phyloP scores from a whole-genome alignment of 1,140 invertebrate genomes.

The Stenopsyche tienmushanensis region DNA sequence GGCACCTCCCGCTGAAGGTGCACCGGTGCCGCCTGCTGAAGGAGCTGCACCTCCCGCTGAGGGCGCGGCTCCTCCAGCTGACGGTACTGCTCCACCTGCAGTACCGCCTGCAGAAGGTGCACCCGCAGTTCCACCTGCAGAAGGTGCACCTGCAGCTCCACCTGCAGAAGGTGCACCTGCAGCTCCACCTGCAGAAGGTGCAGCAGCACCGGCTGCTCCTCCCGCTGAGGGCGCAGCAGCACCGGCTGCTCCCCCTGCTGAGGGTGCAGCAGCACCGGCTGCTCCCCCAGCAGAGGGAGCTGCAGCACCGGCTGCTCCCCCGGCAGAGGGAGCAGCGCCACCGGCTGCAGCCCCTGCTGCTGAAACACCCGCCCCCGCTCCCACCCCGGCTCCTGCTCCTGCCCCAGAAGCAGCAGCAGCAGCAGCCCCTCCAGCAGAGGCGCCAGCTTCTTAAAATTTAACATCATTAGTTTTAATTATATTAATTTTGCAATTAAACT shows the following conservation, averaged over 20 bases:
- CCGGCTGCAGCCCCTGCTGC: constrained; percentile 31
- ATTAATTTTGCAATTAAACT: constrained; percentile 30
- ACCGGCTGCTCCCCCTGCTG: constrained; percentile 14
- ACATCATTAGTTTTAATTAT: constrained; percentile 18
- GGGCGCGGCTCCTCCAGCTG: constrained; percentile 47
- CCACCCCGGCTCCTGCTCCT: constrained; percentile 27
- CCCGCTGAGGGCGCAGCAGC: constrained; percentile 41
- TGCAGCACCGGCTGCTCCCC: constrained; percentile 30
- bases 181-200: constrained; percentile 39
- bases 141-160: constrained; percentile 42
- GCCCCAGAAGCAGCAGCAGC: constrained; percentile 30
- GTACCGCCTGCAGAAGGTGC: constrained; percentile 43
- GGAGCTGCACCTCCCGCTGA: constrained; percentile 43
- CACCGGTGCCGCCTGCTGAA: constrained; percentile 44
- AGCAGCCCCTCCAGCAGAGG: constrained; percentile 43
- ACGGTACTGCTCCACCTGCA: constrained; percentile 45
- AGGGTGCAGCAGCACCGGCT: constrained; percentile 31
- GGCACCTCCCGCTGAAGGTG: constrained; percentile 45
- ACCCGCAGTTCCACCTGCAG: too few species aligned
- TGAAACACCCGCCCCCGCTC: constrained; percentile 20
- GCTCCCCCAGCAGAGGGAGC: constrained; percentile 37
- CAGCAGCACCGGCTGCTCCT: constrained; percentile 36
- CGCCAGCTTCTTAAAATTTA: constrained; percentile 41
- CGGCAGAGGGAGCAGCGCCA: constrained; percentile 8
- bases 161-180: constrained; percentile 35